Conservation (phyloP, 2,113 vertebrate species). For the Falcunculus frontatus region DNA sequence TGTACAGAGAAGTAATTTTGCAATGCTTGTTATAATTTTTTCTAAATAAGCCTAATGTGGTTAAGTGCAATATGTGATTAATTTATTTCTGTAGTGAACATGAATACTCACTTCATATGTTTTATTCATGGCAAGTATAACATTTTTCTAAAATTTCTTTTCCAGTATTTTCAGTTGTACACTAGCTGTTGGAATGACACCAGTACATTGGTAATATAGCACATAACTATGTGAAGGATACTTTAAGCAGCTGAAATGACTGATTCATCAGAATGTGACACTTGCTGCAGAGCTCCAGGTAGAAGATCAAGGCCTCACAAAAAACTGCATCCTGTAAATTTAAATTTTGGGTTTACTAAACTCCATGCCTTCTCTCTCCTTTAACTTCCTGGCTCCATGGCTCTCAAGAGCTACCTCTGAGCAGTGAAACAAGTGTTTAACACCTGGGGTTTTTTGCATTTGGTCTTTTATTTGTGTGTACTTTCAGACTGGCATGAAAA, state of each 20-base stretch:
- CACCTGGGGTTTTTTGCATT: neutral
- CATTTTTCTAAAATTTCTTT: neutral
- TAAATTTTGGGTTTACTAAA: neutral
- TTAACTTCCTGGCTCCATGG: neutral
- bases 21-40: neutral
- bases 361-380: neutral
- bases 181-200: neutral
- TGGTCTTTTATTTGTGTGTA: neutral
- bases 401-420: neutral
- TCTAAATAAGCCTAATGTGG: neutral
- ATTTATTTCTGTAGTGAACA: neutral
- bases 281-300: neutral
- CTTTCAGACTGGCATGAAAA: neutral
- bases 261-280: neutral
- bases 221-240: neutral
- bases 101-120: neutral
- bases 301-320: neutral
- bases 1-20: neutral
- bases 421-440: neutral
- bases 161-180: neutral
- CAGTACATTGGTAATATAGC: neutral
- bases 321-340: neutral
- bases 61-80: neutral
- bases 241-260: neutral
- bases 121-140: neutral